phyloP scores from a whole-genome alignment of 2,113 vertebrate species.

The Laticauda colubrina region DNA sequence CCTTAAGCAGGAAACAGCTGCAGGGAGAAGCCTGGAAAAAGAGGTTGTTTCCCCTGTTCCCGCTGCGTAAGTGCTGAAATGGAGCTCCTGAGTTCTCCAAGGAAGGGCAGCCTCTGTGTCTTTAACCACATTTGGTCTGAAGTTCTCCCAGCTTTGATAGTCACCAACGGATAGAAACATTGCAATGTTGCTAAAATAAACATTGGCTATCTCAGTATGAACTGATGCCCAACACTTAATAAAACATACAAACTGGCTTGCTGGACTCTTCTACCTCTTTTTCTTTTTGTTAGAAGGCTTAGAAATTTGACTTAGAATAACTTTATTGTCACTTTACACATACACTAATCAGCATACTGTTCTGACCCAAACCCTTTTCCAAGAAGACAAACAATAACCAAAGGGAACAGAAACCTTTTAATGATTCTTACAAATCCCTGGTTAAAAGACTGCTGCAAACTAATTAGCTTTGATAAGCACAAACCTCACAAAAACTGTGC shows the following conservation, averaged over 20 bases:
- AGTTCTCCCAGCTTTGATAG: neutral
- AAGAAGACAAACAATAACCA: no score
- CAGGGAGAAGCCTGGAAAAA: neutral
- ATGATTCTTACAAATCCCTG: no score
- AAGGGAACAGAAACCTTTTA: no score
- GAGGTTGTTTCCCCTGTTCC: neutral
- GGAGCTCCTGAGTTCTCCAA: neutral
- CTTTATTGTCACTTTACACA: no score
- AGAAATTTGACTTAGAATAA: no score
- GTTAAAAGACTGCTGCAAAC: no score
- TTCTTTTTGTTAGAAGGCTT: neutral
- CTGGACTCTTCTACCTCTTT: conserved; percentile 21
- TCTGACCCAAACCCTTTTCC: no score
- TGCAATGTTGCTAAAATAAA: conserved; percentile 37
- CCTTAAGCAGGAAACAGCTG: conserved; percentile 3
- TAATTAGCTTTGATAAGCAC: no score
- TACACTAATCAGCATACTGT: no score
- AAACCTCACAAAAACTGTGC: no score
- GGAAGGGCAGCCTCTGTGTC: neutral
- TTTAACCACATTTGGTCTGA: conserved; percentile 19
- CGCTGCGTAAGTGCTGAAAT: neutral
- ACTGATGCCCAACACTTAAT: conserved; percentile 25
- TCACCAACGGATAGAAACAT: conserved; percentile 3
- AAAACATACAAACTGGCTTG: rapidly evolving
- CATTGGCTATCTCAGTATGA: conserved; percentile 9